A percentile compares a stretch with the other conserved stretches of the same genome.
Evolutionary conservation across 2,797 vertebrate genomes (phyloP).

Genomic region (Sebastiscus albofasciatus): DNA sequence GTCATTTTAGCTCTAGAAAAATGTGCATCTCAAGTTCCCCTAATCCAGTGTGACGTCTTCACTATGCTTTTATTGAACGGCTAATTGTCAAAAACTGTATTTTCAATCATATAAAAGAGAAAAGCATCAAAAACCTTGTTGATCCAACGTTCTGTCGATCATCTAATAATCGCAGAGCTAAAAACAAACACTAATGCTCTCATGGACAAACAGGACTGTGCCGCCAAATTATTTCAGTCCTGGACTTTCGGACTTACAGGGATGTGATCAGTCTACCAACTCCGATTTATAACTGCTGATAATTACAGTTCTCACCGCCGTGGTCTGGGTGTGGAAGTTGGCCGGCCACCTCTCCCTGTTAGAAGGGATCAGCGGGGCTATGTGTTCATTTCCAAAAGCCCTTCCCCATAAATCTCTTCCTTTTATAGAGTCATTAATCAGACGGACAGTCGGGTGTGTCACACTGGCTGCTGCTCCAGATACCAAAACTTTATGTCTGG

Average conservation of each 20-base stretch:
- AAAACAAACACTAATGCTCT: background rate
- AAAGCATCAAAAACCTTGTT: background rate
- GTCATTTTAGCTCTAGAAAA: background rate
- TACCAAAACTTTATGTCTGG: slow-evolving; percentile 39
- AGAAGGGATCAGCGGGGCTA: slow-evolving; percentile 16
- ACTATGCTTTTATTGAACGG: background rate
- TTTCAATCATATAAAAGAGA: background rate
- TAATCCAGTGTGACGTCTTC: background rate
- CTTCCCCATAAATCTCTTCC: slow-evolving; percentile 31
- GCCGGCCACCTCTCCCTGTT: slow-evolving; percentile 12
- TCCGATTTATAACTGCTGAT: slow-evolving; percentile 18
- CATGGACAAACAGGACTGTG: background rate
- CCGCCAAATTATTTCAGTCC: background rate
- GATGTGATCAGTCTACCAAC: background rate
- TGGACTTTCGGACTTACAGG: background rate
- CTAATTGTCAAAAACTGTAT: background rate
- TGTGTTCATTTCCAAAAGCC: slow-evolving; percentile 35
- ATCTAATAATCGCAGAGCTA: background rate
- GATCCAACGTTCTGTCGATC: background rate
- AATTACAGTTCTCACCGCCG: background rate
- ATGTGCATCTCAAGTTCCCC: background rate
- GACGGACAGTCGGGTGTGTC: slow-evolving; percentile 41
- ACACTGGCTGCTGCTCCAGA: slow-evolving; percentile 60
- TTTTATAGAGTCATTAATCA: slow-evolving; percentile 63
- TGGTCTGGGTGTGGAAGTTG: background rate